Conservation (phyloP, 2,113 vertebrate genomes). For the Acanthisitta chloris region DNA sequence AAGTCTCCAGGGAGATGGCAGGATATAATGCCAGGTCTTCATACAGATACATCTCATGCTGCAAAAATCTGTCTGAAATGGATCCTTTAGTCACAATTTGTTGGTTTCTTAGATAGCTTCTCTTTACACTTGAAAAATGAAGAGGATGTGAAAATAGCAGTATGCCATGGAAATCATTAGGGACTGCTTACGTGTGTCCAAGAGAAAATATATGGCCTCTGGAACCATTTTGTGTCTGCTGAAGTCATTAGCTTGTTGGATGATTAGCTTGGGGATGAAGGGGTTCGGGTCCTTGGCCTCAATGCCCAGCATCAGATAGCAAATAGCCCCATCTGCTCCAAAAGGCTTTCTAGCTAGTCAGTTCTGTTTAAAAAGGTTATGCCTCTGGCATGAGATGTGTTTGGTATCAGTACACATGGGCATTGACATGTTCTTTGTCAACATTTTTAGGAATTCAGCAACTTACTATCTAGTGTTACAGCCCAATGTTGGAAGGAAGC, state of each 20-base stretch:
- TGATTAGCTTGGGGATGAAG: not conserved
- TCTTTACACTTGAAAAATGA: slow-evolving; percentile 11
- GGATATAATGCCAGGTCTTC: not conserved
- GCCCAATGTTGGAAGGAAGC: not conserved
- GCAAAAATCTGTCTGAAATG: slow-evolving; percentile 25
- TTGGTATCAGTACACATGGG: not conserved
- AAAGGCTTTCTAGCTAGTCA: not conserved
- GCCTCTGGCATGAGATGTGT: not conserved
- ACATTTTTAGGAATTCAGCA: not conserved
- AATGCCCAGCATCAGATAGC: accelerated
- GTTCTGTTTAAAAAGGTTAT: not conserved
- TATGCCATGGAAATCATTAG: slow-evolving; percentile 21
- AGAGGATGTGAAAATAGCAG: slow-evolving; percentile 25
- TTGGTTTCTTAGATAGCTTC: not conserved
- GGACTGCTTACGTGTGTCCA: not conserved
- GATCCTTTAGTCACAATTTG: slow-evolving; percentile 7
- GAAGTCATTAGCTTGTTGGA: not conserved
- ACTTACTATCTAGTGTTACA: not conserved
- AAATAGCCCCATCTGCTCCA: not conserved
- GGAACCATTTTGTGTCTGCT: not conserved
- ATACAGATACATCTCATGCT: not conserved
- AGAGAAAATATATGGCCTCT: slow-evolving; percentile 3
- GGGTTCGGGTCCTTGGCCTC: not conserved
- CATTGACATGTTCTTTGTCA: not conserved
- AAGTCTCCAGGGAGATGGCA: not conserved